Conservation (phyloP, 2,113 vertebrate species). For the Lophius piscatorius region DNA sequence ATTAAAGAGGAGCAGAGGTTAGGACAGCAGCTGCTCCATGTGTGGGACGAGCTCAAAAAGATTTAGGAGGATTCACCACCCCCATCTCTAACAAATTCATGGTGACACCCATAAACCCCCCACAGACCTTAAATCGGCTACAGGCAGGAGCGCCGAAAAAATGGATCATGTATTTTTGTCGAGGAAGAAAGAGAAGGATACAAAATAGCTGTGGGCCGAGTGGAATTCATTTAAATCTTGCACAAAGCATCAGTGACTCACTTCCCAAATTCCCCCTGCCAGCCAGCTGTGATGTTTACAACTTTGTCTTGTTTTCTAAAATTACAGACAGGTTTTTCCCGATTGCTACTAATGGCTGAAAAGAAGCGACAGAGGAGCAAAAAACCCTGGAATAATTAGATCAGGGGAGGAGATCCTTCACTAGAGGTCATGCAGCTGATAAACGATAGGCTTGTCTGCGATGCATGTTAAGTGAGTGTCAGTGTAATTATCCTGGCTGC, state of each 20-base stretch:
- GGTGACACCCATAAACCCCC: constrained; percentile 35
- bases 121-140: constrained; percentile 17
- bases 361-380: constrained; percentile 6
- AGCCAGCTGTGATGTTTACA: constrained; percentile 67
- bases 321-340: constrained; percentile 37
- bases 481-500: constrained; percentile 72
- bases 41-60: constrained; percentile 25
- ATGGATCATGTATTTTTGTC: constrained; percentile 40
- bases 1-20: constrained; percentile 21
- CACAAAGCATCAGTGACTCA: constrained; percentile 60
- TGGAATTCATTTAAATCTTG: constrained; percentile 69
- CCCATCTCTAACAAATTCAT: constrained; percentile 20
- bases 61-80: constrained; percentile 29
- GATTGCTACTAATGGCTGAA: constrained; percentile 23
- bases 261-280: constrained; percentile 39
- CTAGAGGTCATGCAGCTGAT: constrained; percentile 73
- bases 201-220: constrained; percentile 58
- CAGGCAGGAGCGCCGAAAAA: constrained; percentile 35
- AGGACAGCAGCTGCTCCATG: constrained; percentile 22
- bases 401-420: constrained; percentile 68
- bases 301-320: constrained; percentile 45
- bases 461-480: constrained; percentile 71
- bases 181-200: constrained; percentile 52
- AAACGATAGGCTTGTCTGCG: constrained; percentile 62
- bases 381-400: constrained; percentile 67